Conservation (phyloP, 2,888 invertebrate genomes). For the Cosmopolites sordidus region DNA sequence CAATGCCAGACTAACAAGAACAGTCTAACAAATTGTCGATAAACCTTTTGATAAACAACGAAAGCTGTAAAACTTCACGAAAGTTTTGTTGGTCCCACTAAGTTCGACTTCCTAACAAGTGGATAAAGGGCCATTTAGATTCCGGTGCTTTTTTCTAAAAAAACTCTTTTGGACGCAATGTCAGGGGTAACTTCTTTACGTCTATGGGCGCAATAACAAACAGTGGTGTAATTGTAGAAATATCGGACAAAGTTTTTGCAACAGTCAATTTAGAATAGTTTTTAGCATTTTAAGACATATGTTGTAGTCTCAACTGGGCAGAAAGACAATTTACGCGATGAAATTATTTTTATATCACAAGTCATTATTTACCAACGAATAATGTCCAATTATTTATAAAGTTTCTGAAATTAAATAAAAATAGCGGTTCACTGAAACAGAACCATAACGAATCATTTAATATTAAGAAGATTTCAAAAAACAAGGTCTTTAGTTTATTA, state of each 20-base stretch:
- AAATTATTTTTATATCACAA: too few relatives aligned
- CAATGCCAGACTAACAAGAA: constrained; percentile 13
- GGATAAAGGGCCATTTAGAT: constrained; percentile 25
- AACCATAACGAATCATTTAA: too few relatives aligned
- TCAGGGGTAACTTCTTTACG: background rate
- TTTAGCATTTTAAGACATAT: too few relatives aligned
- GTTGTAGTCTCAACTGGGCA: too few relatives aligned
- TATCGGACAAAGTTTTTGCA: background rate
- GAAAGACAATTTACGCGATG: too few relatives aligned
- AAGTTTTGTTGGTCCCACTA: constrained; percentile 15
- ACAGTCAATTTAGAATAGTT: too few relatives aligned
- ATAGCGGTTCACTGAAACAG: too few relatives aligned
- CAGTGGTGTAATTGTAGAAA: background rate
- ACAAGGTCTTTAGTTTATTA: too few relatives aligned
- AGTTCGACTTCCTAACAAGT: constrained; percentile 23
- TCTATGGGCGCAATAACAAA: background rate
- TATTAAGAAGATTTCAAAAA: too few relatives aligned
- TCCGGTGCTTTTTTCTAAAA: constrained; percentile 16
- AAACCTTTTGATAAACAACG: constrained; percentile 20
- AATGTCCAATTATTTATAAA: too few relatives aligned
- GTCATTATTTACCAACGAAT: too few relatives aligned
- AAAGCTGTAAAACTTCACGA: constrained; percentile 3
- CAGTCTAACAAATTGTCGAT: constrained; percentile 13
- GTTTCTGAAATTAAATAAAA: too few relatives aligned
- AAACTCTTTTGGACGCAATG: constrained; percentile 1